phyloP scores from a whole-genome alignment of 37 sponge, comb jelly and placozoan genomes.

The Aplysina aerophoba region DNA sequence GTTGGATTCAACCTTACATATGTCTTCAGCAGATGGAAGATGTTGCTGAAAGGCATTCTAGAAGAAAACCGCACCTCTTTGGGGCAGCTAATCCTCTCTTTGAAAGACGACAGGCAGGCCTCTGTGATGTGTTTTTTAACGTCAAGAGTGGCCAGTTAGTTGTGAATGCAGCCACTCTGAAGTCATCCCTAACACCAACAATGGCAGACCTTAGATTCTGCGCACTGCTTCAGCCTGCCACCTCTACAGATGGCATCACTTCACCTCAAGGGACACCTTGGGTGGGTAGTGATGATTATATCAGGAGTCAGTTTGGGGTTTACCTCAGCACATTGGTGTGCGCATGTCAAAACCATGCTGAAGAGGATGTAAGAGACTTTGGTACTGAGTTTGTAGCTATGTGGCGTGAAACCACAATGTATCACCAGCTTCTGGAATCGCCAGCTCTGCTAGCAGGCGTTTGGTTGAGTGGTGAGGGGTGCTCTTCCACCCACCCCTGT shows the following conservation, averaged over 20 bases:
- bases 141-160: constrained; percentile 40
- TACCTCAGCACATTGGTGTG: constrained; percentile 62
- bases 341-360: constrained; percentile 14
- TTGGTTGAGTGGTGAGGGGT: not conserved
- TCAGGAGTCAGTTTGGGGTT: constrained; percentile 60
- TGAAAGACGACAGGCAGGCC: constrained; percentile 47
- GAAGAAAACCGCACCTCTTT: not conserved
- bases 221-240: not conserved
- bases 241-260: not conserved
- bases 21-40: constrained; percentile 69
- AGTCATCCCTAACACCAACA: constrained; percentile 45
- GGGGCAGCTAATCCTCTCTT: constrained; percentile 78
- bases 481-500: constrained; percentile 42
- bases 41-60: not conserved
- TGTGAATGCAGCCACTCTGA: constrained; percentile 26
- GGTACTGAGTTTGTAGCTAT: constrained; percentile 45
- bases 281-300: constrained; percentile 81
- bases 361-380: constrained; percentile 45
- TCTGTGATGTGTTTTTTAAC: constrained; percentile 63
- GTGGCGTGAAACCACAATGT: constrained; percentile 36
- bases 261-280: constrained; percentile 26
- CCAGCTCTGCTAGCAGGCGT: not conserved
- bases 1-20: constrained; percentile 58
- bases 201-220: constrained; percentile 78
- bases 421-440: not conserved